Base-by-base conservation (phyloP, 2,797 vertebrate genomes). In the Erithacus rubecula region DNA sequence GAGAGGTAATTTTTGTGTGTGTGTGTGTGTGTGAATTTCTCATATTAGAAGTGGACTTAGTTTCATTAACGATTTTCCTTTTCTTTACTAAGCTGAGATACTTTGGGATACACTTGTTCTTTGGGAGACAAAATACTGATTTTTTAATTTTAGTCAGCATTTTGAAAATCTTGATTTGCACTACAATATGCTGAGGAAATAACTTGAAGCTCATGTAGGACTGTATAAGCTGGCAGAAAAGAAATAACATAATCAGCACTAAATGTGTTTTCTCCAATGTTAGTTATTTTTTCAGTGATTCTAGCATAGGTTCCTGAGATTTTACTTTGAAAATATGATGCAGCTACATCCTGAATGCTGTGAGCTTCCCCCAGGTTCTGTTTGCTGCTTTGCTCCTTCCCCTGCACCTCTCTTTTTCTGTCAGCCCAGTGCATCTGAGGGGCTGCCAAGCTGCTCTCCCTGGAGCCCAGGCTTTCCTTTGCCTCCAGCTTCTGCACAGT, bases 401-500 rank as follows among this genome's bases (percentile, higher is more conserved):
- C 11, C 32, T 44, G 15, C 8, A 29, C 14, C 44, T 22, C 36
- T 72, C 37, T 16, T 53, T 26, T n/a, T 87, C 27, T 36, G 10
- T 76, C 44, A 74, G 39, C 36, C 83, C 20, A 11, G 9, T 18
- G 43, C 36, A n/a, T 39, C 39, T 56, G 44, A 58, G 9, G 18
- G 17, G 10, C 34, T 32, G 51, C 15, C 75, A 76, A 52, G 23
- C 27, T 65, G n/a, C 44, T 81, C 26, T 30, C 2, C 0, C 23
- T 46, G 46, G 13, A 75, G 23, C 26, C 64, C 29, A 30, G 53
- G 15, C 36, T 74, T 51, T 83, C 23, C 20, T 83, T 67, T 63
- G 20, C 55, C 55, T 87, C 52, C 46, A 64, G 0, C 29, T 68
- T 70, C 37, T 1, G 0, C 2, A 6, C 23, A 6, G 6, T 34